Evolutionary conservation across 2,113 vertebrate species (phyloP).

Genomic region (Passer domesticus): DNA sequence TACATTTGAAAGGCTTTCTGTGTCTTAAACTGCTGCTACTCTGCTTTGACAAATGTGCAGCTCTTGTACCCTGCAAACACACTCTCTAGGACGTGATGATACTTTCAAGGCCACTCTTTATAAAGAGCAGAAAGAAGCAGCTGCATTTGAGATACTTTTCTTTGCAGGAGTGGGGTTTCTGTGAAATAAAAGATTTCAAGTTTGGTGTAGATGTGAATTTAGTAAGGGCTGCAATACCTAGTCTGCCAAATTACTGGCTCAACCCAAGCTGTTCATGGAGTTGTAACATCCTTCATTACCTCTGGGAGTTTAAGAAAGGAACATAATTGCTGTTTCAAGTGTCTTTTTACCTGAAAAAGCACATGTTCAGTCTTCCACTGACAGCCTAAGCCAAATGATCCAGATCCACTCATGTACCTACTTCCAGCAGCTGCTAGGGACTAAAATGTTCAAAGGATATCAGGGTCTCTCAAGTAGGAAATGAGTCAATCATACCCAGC

Average conservation of each 20-base stretch:
- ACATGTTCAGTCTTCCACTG: background rate
- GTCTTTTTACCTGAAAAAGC: background rate
- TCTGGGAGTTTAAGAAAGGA: background rate
- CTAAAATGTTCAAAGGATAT: background rate
- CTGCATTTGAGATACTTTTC: background rate
- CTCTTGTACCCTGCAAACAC: background rate
- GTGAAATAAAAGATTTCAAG: background rate
- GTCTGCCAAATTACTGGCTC: background rate
- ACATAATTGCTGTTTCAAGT: background rate
- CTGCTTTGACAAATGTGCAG: background rate
- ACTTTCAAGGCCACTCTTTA: background rate
- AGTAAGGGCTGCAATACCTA: background rate
- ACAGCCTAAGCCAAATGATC: background rate
- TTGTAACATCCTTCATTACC: background rate
- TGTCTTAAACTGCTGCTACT: background rate
- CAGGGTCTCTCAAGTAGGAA: rapidly evolving
- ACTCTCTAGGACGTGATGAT: background rate
- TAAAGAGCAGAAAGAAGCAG: background rate
- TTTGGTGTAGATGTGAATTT: background rate
- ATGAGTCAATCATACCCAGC: background rate
- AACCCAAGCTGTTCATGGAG: background rate
- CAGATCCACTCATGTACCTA: background rate
- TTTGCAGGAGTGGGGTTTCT: background rate
- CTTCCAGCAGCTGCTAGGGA: background rate
- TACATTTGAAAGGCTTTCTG: constrained; percentile 19